phyloP scores from a whole-genome alignment of 2,797 vertebrate genomes.

The Acipenser oxyrinchus region DNA sequence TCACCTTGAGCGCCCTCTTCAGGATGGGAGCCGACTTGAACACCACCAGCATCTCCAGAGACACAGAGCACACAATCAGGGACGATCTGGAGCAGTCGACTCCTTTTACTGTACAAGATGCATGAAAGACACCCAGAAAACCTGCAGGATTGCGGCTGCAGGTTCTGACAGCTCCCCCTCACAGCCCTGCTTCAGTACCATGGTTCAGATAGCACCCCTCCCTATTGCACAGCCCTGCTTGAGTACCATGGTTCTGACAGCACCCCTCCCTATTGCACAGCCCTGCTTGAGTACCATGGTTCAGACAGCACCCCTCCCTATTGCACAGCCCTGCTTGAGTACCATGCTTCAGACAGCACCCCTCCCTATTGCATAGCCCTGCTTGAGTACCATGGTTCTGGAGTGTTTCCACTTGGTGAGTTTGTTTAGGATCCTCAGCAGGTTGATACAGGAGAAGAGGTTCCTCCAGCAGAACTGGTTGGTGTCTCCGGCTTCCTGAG shows the following conservation, averaged over 20 bases:
- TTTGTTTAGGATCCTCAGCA: constrained; percentile 94
- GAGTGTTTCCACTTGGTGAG: constrained; percentile 98
- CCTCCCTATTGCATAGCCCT: constrained; percentile 12
- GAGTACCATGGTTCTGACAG: background rate
- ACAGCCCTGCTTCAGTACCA: too few species aligned
- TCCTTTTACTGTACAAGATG: background rate
- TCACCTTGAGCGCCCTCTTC: constrained; percentile 68
- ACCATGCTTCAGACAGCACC: too few species aligned
- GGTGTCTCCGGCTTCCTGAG: constrained; percentile 91
- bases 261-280: background rate
- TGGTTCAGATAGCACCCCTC: too few species aligned
- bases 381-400: constrained; percentile 76
- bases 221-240: too few species aligned
- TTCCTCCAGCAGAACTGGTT: constrained; percentile 98
- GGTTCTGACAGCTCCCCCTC: too few species aligned
- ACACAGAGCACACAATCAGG: background rate
- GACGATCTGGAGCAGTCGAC: too few species aligned
- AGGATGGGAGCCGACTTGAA: constrained; percentile 69
- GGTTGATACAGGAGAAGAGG: constrained; percentile 94
- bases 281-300: fast-evolving
- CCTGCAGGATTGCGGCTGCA: too few species aligned
- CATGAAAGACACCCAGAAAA: too few species aligned
- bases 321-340: too few species aligned
- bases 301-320: background rate
- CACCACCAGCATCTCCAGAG: constrained; percentile 63